These are phyloP conservation scores for Pachyrhynchus sulphureomaculatus DNA, from an alignment of 1,140 invertebrate species.

Conservation along the genomic window DNA sequence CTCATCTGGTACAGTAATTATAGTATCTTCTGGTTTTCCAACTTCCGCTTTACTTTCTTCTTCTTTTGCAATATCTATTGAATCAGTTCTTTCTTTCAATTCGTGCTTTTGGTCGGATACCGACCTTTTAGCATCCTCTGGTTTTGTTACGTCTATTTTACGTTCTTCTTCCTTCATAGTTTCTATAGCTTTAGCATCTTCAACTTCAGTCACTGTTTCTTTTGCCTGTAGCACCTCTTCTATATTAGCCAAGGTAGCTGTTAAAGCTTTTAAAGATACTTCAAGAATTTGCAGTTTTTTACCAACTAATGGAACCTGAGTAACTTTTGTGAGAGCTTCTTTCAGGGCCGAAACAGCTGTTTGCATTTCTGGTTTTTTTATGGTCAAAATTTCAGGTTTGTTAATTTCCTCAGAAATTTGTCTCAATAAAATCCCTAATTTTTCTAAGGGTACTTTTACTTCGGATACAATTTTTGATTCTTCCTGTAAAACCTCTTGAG, in stretches of 20 bases:
- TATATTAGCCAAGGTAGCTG: constrained; percentile 1
- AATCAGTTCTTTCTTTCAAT: too few relatives aligned
- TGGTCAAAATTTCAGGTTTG: constrained; percentile 6
- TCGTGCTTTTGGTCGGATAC: too few relatives aligned
- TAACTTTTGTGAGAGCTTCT: constrained; percentile 8
- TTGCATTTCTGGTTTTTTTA: constrained; percentile 6
- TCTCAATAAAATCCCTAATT: neutral
- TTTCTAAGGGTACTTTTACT: constrained; percentile 8
- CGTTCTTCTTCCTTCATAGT: too few relatives aligned
- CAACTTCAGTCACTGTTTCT: neutral
- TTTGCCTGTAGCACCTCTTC: neutral
- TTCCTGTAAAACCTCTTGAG: too few relatives aligned
- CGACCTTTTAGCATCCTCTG: too few relatives aligned
- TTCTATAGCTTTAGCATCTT: too few relatives aligned
- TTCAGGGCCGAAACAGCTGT: constrained; percentile 7
- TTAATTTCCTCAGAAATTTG: neutral
- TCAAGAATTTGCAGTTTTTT: constrained; percentile 10
- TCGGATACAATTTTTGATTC: neutral
- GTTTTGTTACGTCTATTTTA: too few relatives aligned
- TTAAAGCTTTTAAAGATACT: constrained; percentile 10
- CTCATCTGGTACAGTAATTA: too few relatives aligned
- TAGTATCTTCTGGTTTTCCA: too few relatives aligned
- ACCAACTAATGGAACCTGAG: neutral
- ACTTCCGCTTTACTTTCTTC: too few relatives aligned
- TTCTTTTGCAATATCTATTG: too few relatives aligned